Conservation (phyloP, 2,113 vertebrate species). For the Aphyosemion australe region DNA sequence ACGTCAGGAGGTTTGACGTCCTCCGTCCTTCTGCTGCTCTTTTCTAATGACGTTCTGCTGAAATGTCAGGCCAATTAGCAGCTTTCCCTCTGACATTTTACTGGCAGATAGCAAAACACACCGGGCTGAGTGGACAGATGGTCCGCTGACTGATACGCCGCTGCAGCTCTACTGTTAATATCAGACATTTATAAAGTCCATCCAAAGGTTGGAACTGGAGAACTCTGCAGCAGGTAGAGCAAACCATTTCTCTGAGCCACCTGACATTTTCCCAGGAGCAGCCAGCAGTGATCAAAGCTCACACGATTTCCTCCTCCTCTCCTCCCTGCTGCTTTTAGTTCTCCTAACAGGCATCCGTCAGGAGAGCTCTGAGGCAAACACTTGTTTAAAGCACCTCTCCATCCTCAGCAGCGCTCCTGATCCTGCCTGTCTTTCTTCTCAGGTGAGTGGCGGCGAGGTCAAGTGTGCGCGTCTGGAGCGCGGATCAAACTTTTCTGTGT, state of each 20-base stretch:
- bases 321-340: background rate
- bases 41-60: constrained; percentile 56
- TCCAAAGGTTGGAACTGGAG: constrained; percentile 21
- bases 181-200: constrained; percentile 42
- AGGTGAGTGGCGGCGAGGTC: constrained; percentile 8
- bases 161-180: constrained; percentile 22
- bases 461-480: background rate
- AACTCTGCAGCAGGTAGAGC: constrained; percentile 13
- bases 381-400: constrained; percentile 41
- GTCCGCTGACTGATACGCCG: constrained; percentile 32
- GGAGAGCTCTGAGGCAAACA: constrained; percentile 22
- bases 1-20: constrained; percentile 64
- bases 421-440: constrained; percentile 41
- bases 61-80: constrained; percentile 82
- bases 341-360: constrained; percentile 54
- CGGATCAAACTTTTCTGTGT: constrained; percentile 6
- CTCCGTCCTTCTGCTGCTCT: constrained; percentile 50
- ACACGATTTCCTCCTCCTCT: constrained; percentile 13
- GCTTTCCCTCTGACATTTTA: constrained; percentile 76
- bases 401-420: constrained; percentile 9
- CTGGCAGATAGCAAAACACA: constrained; percentile 59
- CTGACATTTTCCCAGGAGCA: constrained; percentile 73
- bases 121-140: constrained; percentile 24
- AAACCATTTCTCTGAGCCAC: constrained; percentile 37
- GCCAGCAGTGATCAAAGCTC: constrained; percentile 58